phyloP scores from a whole-genome alignment of 2,888 invertebrate genomes.

The Hartigia nigra region DNA sequence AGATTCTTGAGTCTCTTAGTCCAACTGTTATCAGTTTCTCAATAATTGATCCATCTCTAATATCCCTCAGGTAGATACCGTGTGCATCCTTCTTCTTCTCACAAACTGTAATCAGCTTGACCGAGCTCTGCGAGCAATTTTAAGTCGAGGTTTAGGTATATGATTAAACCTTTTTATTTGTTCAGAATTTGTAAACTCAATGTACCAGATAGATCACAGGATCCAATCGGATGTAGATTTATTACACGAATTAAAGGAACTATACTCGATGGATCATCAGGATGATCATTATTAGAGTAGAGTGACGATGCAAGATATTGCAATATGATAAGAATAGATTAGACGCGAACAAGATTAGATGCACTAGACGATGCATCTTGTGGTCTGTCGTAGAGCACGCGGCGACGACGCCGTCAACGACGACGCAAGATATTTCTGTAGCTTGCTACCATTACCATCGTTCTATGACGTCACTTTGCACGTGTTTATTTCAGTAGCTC shows the following conservation, averaged over 20 bases:
- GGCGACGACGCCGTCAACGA: slow-evolving; percentile 31
- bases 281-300: background rate
- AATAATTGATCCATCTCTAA: background rate
- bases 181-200: background rate
- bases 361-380: background rate
- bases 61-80: background rate
- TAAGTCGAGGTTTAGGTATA: background rate
- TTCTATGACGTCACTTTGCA: slow-evolving; percentile 53
- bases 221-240: background rate
- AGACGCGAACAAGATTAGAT: background rate
- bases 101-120: background rate
- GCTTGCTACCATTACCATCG: slow-evolving; percentile 16
- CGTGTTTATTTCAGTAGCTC: slow-evolving; percentile 57
- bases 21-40: background rate
- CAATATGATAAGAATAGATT: background rate
- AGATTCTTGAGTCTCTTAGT: background rate
- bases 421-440: slow-evolving; percentile 37
- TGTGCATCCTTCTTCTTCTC: background rate
- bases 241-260: background rate
- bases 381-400: background rate
- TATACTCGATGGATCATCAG: background rate
- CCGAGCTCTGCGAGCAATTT: background rate
- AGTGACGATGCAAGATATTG: background rate
- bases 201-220: background rate
- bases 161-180: background rate